Evolutionary conservation across 2,113 vertebrate species (phyloP).

Genomic region (Mustelus asterias): DNA sequence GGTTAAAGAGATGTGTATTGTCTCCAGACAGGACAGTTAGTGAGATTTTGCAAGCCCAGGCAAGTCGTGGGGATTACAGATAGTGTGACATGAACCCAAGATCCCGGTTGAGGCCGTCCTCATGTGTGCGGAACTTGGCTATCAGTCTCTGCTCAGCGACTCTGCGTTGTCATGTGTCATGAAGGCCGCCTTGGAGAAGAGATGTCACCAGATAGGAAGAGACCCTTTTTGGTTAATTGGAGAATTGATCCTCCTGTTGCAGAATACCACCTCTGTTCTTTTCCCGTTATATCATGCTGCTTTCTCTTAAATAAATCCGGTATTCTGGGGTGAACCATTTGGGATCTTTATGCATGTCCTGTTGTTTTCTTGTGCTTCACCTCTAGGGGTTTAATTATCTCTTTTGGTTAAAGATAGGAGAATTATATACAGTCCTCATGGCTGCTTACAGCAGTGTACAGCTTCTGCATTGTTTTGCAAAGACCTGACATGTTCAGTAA

Average conservation of each 20-base stretch:
- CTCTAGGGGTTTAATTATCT: no score
- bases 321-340: neutral
- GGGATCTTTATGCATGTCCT: neutral
- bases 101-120: no score
- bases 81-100: no score
- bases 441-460: no score
- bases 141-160: no score
- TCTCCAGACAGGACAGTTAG: no score
- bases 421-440: neutral
- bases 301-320: neutral
- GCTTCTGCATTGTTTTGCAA: neutral
- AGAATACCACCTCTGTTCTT: neutral
- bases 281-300: neutral
- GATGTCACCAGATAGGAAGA: neutral
- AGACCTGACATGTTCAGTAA: neutral
- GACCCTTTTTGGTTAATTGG: neutral
- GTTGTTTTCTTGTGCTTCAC: neutral
- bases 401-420: neutral
- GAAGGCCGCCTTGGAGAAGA: no score
- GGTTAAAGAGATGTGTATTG: no score
- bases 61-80: no score
- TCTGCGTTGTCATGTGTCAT: no score
- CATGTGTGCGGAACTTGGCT: no score
- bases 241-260: neutral
- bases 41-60: no score